Evolutionary conservation across 2,113 vertebrate genomes (phyloP), one percentile per base, ranked within the genome.

Genomic region (Amazona guildingii): DNA sequence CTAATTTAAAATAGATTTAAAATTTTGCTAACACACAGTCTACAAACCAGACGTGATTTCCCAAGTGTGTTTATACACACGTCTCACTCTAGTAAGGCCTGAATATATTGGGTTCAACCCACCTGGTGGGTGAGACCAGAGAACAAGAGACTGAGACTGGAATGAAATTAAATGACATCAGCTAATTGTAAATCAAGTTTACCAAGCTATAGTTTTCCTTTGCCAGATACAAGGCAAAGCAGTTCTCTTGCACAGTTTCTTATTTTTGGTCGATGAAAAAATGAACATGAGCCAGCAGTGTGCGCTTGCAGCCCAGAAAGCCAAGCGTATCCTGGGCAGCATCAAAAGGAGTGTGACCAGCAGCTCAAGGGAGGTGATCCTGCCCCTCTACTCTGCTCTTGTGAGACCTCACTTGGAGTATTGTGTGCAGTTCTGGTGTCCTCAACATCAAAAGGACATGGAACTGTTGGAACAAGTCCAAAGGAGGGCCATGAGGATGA

Each of bases 11-110:
- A 72, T 10, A 0, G 6, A 37, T 82, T 83, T 44, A 63, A 78
- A 49, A 49, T 68, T 39, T 25, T 52, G 8, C 10, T 72, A 21
- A 48, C 23, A 49, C 11, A 18, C 16, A 31, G 7, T 57, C 43
- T 61, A 20, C 48, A 44, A 1, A 11, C 14, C 14, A 23, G 2
- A 28, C 0, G 0, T 3, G 48, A 57, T 17, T 57, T 77, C 5
- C 74, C 6, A 78, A 48, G 44, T n/a, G 14, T 62, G 29, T 57
- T 79, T 73, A 29, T 41, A 41, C 13, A 35, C 5, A 27, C 15
- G 7, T 28, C 4, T 62, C 8, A 43, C 1, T 41, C 17, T 51
- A 41, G 17, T 8, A 64, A 17, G 24, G 7, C 14, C 33, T 28
- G 33, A 64, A 64, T 17, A 24, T 17, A 44, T 13, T n/a, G 20